These are phyloP conservation scores for Nebria brevicollis DNA, from an alignment of 2,888 invertebrate species.

Conservation along the genomic window DNA sequence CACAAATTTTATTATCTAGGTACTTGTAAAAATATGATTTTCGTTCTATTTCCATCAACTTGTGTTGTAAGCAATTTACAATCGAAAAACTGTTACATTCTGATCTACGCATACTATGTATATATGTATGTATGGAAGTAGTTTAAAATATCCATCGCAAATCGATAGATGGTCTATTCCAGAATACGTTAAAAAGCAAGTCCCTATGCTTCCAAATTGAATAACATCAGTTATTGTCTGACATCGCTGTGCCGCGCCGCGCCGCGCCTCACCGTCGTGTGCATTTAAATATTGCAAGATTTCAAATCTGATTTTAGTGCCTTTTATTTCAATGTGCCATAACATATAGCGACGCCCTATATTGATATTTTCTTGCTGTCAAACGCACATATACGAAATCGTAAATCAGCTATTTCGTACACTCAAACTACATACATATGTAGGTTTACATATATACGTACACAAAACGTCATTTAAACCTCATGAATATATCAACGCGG, in stretches of 20 bases:
- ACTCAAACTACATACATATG: conserved; percentile 25
- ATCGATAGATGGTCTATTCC: background rate
- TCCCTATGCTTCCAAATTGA: background rate
- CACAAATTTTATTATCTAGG: background rate
- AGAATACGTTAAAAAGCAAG: background rate
- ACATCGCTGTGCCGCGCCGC: background rate
- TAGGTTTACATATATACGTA: background rate
- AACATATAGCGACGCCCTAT: background rate
- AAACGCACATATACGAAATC: conserved; percentile 30
- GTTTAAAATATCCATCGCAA: background rate
- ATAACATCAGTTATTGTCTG: background rate
- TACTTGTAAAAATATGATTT: background rate
- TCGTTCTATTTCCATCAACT: background rate
- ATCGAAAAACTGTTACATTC: background rate
- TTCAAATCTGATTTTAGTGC: conserved; percentile 5
- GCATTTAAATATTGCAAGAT: background rate
- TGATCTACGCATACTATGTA: background rate
- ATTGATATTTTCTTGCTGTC: conserved; percentile 10
- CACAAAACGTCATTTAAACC: conserved; percentile 33
- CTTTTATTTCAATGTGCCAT: conserved; percentile 12
- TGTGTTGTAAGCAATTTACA: too few relatives aligned
- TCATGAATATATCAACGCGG: conserved; percentile 36
- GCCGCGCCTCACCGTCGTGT: background rate
- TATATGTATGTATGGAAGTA: background rate
- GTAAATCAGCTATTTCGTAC: conserved; percentile 34